A percentile compares a stretch with the other conserved stretches of the same genome.
phyloP scores from a whole-genome alignment of 2,888 invertebrate species.

The Seladonia tumulorum region DNA sequence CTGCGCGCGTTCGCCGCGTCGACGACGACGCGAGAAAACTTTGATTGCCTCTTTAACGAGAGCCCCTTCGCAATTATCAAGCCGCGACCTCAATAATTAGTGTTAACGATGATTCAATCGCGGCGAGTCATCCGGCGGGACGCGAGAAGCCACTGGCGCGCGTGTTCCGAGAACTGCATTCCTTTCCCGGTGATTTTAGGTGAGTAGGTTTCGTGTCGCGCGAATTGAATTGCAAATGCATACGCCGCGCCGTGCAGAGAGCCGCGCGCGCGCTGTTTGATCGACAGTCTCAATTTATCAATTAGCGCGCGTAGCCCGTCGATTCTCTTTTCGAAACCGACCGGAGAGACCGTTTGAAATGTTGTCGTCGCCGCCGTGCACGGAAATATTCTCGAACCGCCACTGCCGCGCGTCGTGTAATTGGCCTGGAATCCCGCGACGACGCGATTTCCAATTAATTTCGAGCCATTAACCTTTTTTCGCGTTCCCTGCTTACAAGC shows the following conservation, averaged over 20 bases:
- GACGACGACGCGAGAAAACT: conserved; percentile 55
- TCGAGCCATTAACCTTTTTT: conserved; percentile 3
- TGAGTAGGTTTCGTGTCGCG: conserved; percentile 36
- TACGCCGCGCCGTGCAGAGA: background rate
- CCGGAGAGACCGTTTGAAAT: background rate
- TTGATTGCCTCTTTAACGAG: conserved; percentile 59
- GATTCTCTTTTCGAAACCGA: conserved; percentile 1
- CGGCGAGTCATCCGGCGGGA: conserved; percentile 53
- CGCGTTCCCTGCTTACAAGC: background rate
- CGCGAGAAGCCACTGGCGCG: background rate
- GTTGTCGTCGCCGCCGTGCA: background rate
- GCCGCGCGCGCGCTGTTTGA: background rate
- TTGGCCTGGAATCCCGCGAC: conserved; percentile 17
- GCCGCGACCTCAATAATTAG: conserved; percentile 69
- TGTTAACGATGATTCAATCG: conserved; percentile 66
- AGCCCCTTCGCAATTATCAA: conserved; percentile 56
- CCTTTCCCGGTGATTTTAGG: conserved; percentile 63
- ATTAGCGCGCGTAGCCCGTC: background rate
- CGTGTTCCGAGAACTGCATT: conserved; percentile 58
- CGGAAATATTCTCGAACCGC: background rate
- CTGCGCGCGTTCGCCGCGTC: conserved; percentile 11
- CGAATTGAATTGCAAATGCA: conserved; percentile 46
- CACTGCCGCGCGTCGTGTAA: background rate
- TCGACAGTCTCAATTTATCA: conserved; percentile 14
- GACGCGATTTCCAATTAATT: background rate